These are phyloP conservation scores for Prunella himalayana DNA, from an alignment of 2,113 vertebrate genomes.

Conservation along the genomic window DNA sequence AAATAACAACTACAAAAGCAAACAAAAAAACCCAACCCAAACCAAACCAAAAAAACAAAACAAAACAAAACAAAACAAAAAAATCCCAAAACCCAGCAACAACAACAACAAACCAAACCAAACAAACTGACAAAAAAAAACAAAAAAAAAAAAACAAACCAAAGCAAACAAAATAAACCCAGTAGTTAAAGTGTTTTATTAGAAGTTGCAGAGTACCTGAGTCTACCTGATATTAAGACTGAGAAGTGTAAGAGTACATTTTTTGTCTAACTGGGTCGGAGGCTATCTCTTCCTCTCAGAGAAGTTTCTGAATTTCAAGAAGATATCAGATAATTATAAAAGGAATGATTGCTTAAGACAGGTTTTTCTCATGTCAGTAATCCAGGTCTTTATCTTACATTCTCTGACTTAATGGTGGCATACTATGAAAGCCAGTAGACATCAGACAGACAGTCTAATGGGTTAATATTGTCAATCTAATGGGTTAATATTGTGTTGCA, in stretches of 20 bases:
- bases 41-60: not conserved
- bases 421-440: not conserved
- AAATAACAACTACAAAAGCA: no score
- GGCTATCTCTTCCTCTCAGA: not conserved
- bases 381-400: no score
- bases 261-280: rapidly evolving
- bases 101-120: not conserved
- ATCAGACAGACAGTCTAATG: not conserved
- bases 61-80: no score
- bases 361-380: not conserved
- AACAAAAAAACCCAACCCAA: no score
- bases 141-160: not conserved
- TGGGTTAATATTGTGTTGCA: not conserved
- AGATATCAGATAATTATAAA: not conserved
- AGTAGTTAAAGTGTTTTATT: not conserved
- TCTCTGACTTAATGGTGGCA: not conserved
- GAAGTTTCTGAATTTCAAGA: not conserved
- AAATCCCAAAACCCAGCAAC: not conserved
- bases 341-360: not conserved
- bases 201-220: not conserved
- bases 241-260: not conserved
- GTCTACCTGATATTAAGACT: not conserved
- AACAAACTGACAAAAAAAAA: not conserved
- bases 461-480: not conserved
- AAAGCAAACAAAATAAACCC: not conserved